Conservation (phyloP, 2,888 invertebrate genomes). For the Calameuta idolon region DNA sequence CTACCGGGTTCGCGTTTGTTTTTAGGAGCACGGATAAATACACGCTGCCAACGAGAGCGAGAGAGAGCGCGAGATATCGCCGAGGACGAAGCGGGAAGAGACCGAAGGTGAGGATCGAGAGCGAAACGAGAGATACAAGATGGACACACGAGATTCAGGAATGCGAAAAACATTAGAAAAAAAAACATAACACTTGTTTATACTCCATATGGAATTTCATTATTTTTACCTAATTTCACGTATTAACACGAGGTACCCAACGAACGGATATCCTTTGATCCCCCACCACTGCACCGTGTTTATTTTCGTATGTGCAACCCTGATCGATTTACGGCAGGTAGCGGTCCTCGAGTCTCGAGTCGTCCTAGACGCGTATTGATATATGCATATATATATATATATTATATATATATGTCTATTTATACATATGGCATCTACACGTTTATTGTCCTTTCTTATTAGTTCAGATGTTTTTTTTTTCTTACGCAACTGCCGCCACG, state of each 20-base stretch:
- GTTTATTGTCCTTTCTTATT: not conserved
- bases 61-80: not conserved
- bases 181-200: not conserved
- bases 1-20: not conserved
- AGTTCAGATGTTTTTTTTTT: not conserved
- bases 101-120: not conserved
- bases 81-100: not conserved
- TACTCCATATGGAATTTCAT: not conserved
- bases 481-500: not conserved
- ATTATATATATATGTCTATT: not conserved
- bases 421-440: not conserved
- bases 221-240: not conserved
- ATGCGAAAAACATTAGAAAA: not conserved
- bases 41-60: not conserved
- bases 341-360: not conserved
- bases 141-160: not conserved
- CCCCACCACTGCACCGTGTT: not conserved
- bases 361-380: not conserved
- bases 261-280: not conserved
- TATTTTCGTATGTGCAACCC: not conserved
- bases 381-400: not conserved
- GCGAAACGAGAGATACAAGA: not conserved
- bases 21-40: constrained; percentile 9
- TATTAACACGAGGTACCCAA: not conserved
- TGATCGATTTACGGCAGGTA: not conserved